Conservation (phyloP, 2,113 vertebrate genomes). For the Felis chaus region DNA sequence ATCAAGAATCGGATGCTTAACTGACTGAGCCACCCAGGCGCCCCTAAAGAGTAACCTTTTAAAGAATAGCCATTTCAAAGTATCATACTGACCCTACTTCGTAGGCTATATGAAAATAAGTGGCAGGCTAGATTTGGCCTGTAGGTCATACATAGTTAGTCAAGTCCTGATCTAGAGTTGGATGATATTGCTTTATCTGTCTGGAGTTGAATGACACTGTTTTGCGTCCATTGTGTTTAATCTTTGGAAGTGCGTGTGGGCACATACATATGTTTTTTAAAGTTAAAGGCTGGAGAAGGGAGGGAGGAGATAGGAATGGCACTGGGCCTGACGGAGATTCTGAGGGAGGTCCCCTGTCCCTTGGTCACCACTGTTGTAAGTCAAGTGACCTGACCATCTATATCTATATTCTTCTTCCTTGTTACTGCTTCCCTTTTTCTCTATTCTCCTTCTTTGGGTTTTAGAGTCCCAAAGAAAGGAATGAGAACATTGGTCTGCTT, state of each 20-base stretch:
- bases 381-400: not conserved
- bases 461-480: not conserved
- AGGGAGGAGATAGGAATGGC: not conserved
- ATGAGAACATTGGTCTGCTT: not conserved
- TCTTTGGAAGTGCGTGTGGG: not conserved
- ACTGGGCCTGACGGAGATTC: not conserved
- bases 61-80: not conserved
- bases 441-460: not conserved
- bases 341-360: not conserved
- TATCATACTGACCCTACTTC: not conserved
- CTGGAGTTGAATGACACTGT: not conserved
- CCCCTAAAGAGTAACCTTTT: not conserved
- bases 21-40: too few relatives aligned
- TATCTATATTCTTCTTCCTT: not conserved
- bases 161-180: not conserved
- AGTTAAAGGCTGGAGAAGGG: not conserved
- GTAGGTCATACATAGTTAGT: not conserved
- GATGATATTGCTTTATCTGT: not conserved
- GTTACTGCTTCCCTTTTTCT: not conserved
- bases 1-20: too few relatives aligned
- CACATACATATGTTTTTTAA: not conserved
- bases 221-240: conserved; percentile 35
- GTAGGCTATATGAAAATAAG: not conserved
- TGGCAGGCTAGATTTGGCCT: not conserved
- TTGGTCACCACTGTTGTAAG: not conserved